Conservation (phyloP, 2,888 invertebrate species). For the Penaeus monodon region DNA sequence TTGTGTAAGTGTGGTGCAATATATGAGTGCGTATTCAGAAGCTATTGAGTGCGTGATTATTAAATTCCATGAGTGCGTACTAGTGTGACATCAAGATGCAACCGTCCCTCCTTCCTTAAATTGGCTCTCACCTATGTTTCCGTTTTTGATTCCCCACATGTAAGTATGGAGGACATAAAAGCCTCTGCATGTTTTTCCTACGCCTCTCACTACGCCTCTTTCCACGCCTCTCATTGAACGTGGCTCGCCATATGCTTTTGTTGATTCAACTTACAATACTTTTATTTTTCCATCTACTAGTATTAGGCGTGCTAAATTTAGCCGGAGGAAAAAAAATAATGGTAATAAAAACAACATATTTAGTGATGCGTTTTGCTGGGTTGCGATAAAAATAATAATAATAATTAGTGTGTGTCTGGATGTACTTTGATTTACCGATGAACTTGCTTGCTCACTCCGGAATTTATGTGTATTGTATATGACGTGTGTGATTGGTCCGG, state of each 20-base stretch:
- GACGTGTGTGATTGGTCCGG: too few species aligned
- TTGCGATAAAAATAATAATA: too few species aligned
- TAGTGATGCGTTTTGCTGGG: too few species aligned
- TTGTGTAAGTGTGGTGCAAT: constrained; percentile 13
- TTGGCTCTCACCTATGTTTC: constrained; percentile 51
- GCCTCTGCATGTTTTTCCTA: neutral
- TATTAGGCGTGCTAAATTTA: too few species aligned
- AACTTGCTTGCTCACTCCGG: too few species aligned
- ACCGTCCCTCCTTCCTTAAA: constrained; percentile 22
- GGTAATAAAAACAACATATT: too few species aligned
- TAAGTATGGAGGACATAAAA: constrained; percentile 29
- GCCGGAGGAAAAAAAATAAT: too few species aligned
- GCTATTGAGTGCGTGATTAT: constrained; percentile 12
- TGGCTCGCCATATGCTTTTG: neutral
- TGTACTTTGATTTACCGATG: too few species aligned
- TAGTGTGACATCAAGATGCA: constrained; percentile 23
- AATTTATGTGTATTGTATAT: too few species aligned
- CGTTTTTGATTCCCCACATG: constrained; percentile 57
- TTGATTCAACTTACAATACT: too few species aligned
- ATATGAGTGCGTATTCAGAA: neutral
- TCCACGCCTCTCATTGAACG: neutral
- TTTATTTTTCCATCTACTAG: too few species aligned
- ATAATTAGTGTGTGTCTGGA: too few species aligned
- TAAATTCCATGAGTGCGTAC: constrained; percentile 20
- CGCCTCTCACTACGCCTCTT: neutral